Conservation (phyloP, 2,888 invertebrate genomes). For the Melipona bicolor region DNA sequence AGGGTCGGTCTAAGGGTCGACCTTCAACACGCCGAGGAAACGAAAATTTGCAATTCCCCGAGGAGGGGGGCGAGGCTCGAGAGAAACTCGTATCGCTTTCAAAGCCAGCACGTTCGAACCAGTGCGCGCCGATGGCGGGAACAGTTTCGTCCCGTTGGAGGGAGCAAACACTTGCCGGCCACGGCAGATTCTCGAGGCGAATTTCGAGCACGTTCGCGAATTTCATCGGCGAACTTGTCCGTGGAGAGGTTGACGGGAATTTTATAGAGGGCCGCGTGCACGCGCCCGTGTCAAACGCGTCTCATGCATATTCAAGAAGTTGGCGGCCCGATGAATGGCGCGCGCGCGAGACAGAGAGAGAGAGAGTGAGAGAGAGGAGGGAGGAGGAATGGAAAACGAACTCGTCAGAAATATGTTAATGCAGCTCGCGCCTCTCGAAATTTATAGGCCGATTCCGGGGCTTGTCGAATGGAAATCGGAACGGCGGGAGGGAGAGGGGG, state of each 20-base stretch:
- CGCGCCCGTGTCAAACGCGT: slow-evolving; percentile 40
- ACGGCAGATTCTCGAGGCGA: slow-evolving; percentile 8
- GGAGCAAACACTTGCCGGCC: neutral
- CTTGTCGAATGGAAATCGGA: slow-evolving; percentile 59
- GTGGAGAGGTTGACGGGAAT: slow-evolving; percentile 32
- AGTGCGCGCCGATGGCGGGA: neutral
- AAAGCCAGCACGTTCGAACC: slow-evolving; percentile 26
- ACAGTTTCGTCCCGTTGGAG: slow-evolving; percentile 13
- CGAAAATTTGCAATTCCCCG: slow-evolving; percentile 39
- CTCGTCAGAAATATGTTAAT: slow-evolving; percentile 66
- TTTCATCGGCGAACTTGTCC: slow-evolving; percentile 40
- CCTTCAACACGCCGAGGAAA: neutral
- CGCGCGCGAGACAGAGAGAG: neutral
- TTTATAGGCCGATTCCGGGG: slow-evolving; percentile 58
- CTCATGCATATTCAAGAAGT: slow-evolving; percentile 69
- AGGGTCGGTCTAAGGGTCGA: neutral
- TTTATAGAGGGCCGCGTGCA: slow-evolving; percentile 40
- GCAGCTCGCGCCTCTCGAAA: slow-evolving; percentile 45
- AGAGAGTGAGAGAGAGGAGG: neutral
- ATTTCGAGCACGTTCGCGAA: neutral
- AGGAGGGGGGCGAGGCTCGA: neutral
- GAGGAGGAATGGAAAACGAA: slow-evolving; percentile 50
- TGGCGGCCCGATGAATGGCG: slow-evolving; percentile 20
- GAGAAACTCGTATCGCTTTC: neutral
- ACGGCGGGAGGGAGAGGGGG: neutral